Base-by-base conservation (phyloP, 2,797 vertebrate species). In the Bucorvus abyssinicus region DNA sequence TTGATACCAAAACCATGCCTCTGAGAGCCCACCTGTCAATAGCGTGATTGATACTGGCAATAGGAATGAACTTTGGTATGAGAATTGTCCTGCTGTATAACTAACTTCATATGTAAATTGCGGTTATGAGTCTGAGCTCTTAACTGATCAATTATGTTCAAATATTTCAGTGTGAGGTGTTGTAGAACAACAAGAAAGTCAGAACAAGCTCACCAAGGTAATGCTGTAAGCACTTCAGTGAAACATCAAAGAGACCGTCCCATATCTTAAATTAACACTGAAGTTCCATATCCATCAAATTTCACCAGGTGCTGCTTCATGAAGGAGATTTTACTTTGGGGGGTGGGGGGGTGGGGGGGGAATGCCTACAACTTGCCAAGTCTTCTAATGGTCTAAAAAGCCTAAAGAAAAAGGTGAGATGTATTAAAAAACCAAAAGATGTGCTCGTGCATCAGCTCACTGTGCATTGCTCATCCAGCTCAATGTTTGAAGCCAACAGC, bases 261-360 rank as follows among this genome's bases (percentile, higher is more conserved):
- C 7, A 1, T 79, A 50, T 22, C 42, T 87, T 92, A 90, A 69
- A 85, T 67, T 67, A 88, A 50, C 18, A 60, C 12, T 38, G 26
- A 70, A 87, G 64, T 90, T 90, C 40, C 34, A 23, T 34, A 47
- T 50, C 44, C 6, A 4, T 64, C 74, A 93, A 44, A 60, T 91
- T 83, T 92, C 40, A 64, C 68, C 76, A 64, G 61, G 14, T 86
- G 52, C 29, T 77, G 17, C 38, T 89, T 83, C 52, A 59, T 12
- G 13, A 89, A 90, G 38, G 27, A 56, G 38, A 59, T 65, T 87
- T 84, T 61, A 61, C 8, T 50, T 10, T 17, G 3, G 12, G 5
- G 8, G 5, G 6, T 6, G 32, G 2, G 6, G 2, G 5, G 9
- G 44, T 45, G 6, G n/a, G 5, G 11, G 16, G 18, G 4, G 4